Base-by-base conservation (phyloP, 2,888 invertebrate genomes). In the Carcina quercana region DNA sequence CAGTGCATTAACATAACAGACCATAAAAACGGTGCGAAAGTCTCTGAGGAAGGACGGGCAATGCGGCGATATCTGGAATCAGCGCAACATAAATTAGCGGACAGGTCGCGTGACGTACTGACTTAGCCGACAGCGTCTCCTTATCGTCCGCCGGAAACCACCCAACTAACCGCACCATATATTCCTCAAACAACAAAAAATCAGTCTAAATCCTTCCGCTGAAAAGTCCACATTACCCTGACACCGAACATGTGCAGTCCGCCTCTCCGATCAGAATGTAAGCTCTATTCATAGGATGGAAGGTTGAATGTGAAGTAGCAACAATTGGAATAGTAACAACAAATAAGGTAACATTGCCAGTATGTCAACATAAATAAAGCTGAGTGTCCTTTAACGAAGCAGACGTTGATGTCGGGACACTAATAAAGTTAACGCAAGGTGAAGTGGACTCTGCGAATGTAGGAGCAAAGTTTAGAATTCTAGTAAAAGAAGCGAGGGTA, bases 291-390 rank as follows among this genome's bases (percentile, higher is more conserved):
- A 37, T 43, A 49, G 30, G 34, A 42, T 32, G 39, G 46, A 73
- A 48, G 64, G 67, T 70, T 42, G 41, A 59, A 57, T 55, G 59
- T 48, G 35, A 44, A 38, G 51, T 36, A 28, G 37, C 29, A 37
- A 48, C 50, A 54, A 52, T 46, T 49, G 53, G 47, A 51, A 57
- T 55, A 55, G 59, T 56, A 45, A 63, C 67, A 62, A 68, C 66
- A 73, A 75, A 74, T 75, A 75, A 74, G 71, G 72, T 65, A 78
- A 78, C 74, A 68, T 71, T 78, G 70, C 70, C 73, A 67, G 74
- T 82, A 76, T 71, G 75, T 76, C 74, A 72, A 75, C 80, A 76
- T 79, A 75, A 79, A 82, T 83, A 83, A 80, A 79, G 80, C 74
- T 65, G 78, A 82, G 75, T 76, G 76, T 83, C 82, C 79, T 79